These are phyloP conservation scores for Leucoraja ocellata DNA, from an alignment of 2,797 vertebrate species.

Conservation along the genomic window DNA sequence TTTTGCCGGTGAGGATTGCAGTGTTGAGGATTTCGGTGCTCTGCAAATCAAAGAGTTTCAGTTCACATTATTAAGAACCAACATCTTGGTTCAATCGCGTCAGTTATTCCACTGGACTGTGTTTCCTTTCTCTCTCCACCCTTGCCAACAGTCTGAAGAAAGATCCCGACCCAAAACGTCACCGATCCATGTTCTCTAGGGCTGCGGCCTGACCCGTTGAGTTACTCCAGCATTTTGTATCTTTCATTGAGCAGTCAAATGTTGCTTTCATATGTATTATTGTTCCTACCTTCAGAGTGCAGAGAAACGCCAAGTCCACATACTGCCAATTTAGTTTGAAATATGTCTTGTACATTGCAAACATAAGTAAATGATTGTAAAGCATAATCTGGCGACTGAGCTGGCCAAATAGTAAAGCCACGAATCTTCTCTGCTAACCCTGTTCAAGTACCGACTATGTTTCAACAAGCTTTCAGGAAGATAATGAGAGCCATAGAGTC, in stretches of 20 bases:
- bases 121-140: too few relatives aligned
- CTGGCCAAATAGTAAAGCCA: not conserved
- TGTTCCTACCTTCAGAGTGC: conserved; percentile 41
- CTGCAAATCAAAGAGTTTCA: conserved; percentile 44
- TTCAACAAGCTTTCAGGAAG: not conserved
- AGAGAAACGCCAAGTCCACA: not conserved
- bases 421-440: not conserved
- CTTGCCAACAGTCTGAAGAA: too few relatives aligned
- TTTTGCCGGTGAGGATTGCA: conserved; percentile 61
- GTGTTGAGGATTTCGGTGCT: conserved; percentile 65
- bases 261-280: conserved; percentile 39
- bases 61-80: not conserved
- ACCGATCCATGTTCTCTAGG: too few relatives aligned
- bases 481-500: not conserved
- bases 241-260: conserved; percentile 2
- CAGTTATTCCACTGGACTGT: conserved; percentile 31
- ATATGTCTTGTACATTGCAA: not conserved
- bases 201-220: too few relatives aligned
- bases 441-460: not conserved
- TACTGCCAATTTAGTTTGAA: not conserved
- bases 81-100: not conserved
- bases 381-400: not conserved
- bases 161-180: too few relatives aligned
- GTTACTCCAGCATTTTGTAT: too few relatives aligned
- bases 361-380: too few relatives aligned